Evolutionary conservation across 2,113 vertebrate species (phyloP).

Genomic region (Odobenus rosmarus): DNA sequence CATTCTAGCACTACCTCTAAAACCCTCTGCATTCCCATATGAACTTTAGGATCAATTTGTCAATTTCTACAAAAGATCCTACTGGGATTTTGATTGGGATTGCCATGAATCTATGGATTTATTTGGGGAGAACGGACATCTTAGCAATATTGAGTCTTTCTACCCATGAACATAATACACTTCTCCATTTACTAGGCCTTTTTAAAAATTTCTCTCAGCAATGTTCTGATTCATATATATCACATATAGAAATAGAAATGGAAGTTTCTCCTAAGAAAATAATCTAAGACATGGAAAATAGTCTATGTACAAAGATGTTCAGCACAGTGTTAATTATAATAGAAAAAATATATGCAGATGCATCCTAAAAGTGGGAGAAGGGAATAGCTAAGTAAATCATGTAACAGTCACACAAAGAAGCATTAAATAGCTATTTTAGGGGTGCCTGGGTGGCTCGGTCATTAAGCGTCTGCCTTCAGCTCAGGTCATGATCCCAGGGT

Average conservation of each 20-base stretch:
- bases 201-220: conserved; percentile 6
- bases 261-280: background rate
- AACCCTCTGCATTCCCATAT: background rate
- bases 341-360: background rate
- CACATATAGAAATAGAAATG: background rate
- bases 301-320: background rate
- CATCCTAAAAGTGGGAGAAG: background rate
- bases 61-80: background rate
- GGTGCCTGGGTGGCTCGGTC: too few species aligned
- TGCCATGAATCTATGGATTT: background rate
- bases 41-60: background rate
- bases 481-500: too few species aligned
- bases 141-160: background rate
- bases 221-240: background rate
- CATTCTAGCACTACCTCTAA: background rate
- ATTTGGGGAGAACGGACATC: background rate
- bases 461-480: too few species aligned
- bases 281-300: background rate
- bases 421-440: background rate
- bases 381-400: background rate
- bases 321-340: background rate
- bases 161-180: background rate
- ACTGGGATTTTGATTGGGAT: background rate
- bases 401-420: background rate
- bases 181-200: background rate